Evolutionary conservation across 2,113 vertebrate species (phyloP).

Genomic region (Myotis yumanensis): DNA sequence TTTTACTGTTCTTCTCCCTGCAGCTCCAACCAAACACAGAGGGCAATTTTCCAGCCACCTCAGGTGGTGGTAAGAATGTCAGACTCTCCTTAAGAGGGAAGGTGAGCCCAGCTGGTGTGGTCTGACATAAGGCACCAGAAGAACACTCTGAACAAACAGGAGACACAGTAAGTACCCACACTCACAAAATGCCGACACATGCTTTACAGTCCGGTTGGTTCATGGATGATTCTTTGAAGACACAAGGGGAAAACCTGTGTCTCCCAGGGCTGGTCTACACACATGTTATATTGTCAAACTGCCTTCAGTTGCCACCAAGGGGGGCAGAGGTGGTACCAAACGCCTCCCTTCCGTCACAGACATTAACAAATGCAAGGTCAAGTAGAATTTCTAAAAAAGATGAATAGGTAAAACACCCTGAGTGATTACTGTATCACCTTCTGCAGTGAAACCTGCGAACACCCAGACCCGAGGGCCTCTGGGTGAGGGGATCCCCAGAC

Average conservation of each 20-base stretch:
- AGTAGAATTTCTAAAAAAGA: neutral
- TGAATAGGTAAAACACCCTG: neutral
- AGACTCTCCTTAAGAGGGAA: neutral
- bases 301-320: neutral
- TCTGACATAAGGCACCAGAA: neutral
- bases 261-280: neutral
- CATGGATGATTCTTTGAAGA: neutral
- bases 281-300: neutral
- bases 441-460: neutral
- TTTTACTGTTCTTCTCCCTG: neutral
- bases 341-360: neutral
- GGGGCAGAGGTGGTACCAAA: slow-evolving; percentile 15
- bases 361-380: neutral
- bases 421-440: neutral
- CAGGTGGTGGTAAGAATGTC: neutral
- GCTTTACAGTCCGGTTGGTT: neutral
- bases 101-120: neutral
- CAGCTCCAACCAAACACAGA: neutral
- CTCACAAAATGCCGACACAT: neutral
- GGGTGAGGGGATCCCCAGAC: neutral
- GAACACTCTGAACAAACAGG: neutral
- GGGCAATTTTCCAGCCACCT: neutral
- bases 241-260: neutral
- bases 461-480: neutral
- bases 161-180: slow-evolving; percentile 37